A percentile compares a stretch with the other conserved stretches of the same genome.
Conservation (phyloP, 2,797 vertebrate genomes). For the Poeciliopsis presidionis region DNA sequence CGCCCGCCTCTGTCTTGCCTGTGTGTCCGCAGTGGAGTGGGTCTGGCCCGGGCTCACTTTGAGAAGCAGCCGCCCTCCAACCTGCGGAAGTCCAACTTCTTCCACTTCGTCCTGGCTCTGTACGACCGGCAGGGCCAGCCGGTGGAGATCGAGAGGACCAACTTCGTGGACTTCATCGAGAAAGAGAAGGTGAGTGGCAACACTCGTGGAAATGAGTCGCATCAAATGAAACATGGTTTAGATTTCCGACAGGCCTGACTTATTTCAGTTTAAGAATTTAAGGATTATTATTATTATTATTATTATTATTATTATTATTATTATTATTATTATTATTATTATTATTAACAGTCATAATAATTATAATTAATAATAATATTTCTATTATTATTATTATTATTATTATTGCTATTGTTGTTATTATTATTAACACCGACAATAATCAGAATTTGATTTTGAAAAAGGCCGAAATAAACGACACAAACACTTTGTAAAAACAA, state of each 20-base stretch:
- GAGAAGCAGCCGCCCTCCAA: conserved; percentile 99
- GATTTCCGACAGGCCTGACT: conserved; percentile 33
- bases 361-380: conserved; percentile 9
- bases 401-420: not conserved
- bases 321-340: conserved; percentile 11
- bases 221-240: not conserved
- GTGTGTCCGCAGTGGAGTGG: conserved; percentile 93
- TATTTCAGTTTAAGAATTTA: not conserved
- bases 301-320: conserved; percentile 6
- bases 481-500: not conserved
- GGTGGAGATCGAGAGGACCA: conserved; percentile 98
- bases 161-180: conserved; percentile 97
- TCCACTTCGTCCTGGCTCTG: conserved; percentile 98
- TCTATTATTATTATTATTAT: not conserved
- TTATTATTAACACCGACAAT: not conserved
- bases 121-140: conserved; percentile 99
- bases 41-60: conserved; percentile 97
- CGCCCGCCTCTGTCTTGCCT: conserved; percentile 41
- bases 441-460: not conserved
- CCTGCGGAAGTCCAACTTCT: conserved; percentile 99
- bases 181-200: conserved; percentile 92
- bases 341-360: not conserved
- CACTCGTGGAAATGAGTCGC: not conserved
- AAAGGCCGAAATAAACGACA: not conserved
- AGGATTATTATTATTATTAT: conserved; percentile 8